Base-by-base conservation (phyloP, 2,888 invertebrate genomes). In the Encarsia formosa region DNA sequence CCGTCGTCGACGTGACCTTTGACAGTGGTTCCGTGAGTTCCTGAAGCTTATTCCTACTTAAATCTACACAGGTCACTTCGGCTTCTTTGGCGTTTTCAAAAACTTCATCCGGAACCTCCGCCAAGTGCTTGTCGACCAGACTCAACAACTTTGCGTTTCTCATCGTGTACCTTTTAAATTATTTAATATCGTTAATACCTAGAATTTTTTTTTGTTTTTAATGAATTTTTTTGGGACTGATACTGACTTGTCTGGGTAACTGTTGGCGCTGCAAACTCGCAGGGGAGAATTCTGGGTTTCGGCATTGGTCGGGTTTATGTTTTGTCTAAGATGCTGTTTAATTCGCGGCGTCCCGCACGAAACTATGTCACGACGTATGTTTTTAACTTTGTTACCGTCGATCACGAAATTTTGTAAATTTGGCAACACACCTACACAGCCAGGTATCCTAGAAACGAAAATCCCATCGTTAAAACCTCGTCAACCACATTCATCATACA, bases 331-430 rank as follows among this genome's bases (percentile, higher is more conserved):
- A 67, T 86, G 88, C 69, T 87, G 87, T 70, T 94, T 79, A 68
- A 95, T 82, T 52, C 90, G 76, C 34, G 81, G 80, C 1, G 92
- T 91, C n/a, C 94, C 94, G 53, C 89, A 85, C 67, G 86, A 83
- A 46, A 94, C 79, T 49, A 95, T 83, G 71, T 94, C 94, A 53
- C 87, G 81, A 29, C 94, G 77, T 23, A 95, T 85, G 46, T 85
- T 85, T 63, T 87, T 83, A 60, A 94, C 77, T 63, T 87, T 87
- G 76, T 95, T 95, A 5, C 94, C 94, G 60, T 92, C 90, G 64
- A 94, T 79, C 57, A 84, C 85, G 44, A 95, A 79, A 60, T 87
- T 87, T 65, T 90, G 88, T 52, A 95, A 76, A 68, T 91, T 87
- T 0, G 87, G 84, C 63, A 95, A 77, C 2, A 81, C 73, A 19